phyloP scores from a whole-genome alignment of 2,888 invertebrate genomes.

The Pheosia gnoma region DNA sequence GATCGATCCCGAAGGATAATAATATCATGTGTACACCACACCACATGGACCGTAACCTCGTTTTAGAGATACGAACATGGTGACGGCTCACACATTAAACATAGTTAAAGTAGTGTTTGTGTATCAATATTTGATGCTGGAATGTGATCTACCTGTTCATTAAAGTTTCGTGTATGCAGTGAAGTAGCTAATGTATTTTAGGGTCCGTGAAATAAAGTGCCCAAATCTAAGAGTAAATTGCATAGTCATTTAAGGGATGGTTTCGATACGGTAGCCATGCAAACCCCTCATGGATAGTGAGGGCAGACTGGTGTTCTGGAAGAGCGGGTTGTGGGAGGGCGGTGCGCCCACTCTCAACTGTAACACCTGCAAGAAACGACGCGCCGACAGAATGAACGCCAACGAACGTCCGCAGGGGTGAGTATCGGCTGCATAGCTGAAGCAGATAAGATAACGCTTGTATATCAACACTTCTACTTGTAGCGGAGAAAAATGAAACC shows the following conservation, averaged over 20 bases:
- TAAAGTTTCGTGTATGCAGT: conserved; percentile 39
- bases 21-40: conserved; percentile 42
- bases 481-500: not conserved
- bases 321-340: conserved; percentile 75
- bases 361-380: conserved; percentile 76
- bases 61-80: conserved; percentile 46
- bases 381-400: conserved; percentile 74
- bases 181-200: conserved; percentile 19
- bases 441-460: not conserved
- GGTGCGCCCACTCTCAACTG: conserved; percentile 74
- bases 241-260: conserved; percentile 9
- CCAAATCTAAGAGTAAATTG: not conserved
- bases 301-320: conserved; percentile 77
- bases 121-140: conserved; percentile 41
- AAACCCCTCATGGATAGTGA: conserved; percentile 72
- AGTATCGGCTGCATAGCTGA: conserved; percentile 36
- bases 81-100: conserved; percentile 58
- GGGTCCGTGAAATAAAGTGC: conserved; percentile 1
- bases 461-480: not conserved
- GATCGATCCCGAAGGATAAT: conserved; percentile 44
- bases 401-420: conserved; percentile 73
- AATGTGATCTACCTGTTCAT: conserved; percentile 26
- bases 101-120: conserved; percentile 45
- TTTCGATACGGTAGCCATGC: conserved; percentile 41
- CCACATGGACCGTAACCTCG: conserved; percentile 56